Base-by-base conservation (phyloP, 2,888 invertebrate genomes). In the Drosophila diplacantha region DNA sequence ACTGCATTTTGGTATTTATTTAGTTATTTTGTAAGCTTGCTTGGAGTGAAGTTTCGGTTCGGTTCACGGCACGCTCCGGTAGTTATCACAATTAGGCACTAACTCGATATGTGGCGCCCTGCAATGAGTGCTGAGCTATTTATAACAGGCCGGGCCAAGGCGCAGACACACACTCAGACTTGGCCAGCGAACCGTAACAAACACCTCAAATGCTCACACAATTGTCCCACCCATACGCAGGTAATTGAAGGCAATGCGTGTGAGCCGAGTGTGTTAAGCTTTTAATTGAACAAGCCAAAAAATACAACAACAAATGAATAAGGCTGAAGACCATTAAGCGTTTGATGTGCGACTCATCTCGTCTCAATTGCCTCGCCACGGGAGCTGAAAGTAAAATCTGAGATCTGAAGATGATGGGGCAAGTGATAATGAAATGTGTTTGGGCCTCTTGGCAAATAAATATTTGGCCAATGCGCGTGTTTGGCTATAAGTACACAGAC, bases 251-350 rank as follows among this genome's bases (percentile, higher is more conserved):
- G 61, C 66, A 57, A 34, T 46, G 41, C 57, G 22, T 51, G 50
- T 39, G 34, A 41, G 29, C 20, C 39, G 67, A 55, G 50, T 47
- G 63, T 55, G 62, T 74, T 71, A 69, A 74, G 71, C 81, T 81
- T 71, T 83, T 77, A 81, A 83, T 80, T 83, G 76, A 75, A 83
- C 81, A 78, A 75, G 81, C 68, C 58, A 71, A 73, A 72, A 55
- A 46, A 31, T 31, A 20, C 20, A n/a, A 49, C 22, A 24, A 44
- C 22, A 58, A 18, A 29, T 6, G 16, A 44, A 44, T 26, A 26
- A 29, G 29, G 29, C 44, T 56, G 58, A 67, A 77, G 64, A 24
- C 71, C 69, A 79, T 81, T 83, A 75, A 56, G 66, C 74, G 49
- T 70, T 69, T 71, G 69, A 65, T 74, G 70, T 55, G 61, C 71